These are phyloP conservation scores for Brachionus koreanus DNA, from an alignment of 1,140 invertebrate genomes.

Conservation along the genomic window DNA sequence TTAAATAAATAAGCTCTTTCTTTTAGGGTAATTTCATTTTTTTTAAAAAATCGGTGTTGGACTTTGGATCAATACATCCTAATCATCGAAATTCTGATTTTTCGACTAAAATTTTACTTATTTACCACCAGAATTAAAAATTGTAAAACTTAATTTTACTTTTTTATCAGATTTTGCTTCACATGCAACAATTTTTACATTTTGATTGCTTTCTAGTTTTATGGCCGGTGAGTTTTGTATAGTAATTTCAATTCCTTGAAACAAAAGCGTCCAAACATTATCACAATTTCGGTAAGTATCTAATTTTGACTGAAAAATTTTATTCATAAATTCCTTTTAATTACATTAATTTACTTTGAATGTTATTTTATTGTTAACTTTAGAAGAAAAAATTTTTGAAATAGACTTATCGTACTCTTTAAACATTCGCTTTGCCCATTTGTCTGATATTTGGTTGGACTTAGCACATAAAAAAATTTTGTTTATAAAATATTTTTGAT, in stretches of 20 bases:
- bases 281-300: conserved; percentile 25
- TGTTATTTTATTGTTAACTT: conserved; percentile 16
- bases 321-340: not conserved
- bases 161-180: conserved; percentile 73
- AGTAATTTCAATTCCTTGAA: conserved; percentile 15
- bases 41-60: not conserved
- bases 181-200: conserved; percentile 98
- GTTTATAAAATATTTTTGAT: not conserved
- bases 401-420: conserved; percentile 29
- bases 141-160: not conserved
- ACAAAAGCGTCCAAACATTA: conserved; percentile 32
- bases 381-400: not conserved
- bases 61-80: not conserved
- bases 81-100: not conserved
- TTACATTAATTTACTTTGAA: not conserved
- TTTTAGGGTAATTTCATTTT: too few relatives aligned
- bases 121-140: not conserved
- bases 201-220: conserved; percentile 87
- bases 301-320: not conserved
- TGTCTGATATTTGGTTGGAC: conserved; percentile 8
- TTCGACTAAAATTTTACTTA: not conserved
- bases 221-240: conserved; percentile 63
- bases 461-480: not conserved
- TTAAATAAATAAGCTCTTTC: too few relatives aligned
- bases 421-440: not conserved